Conservation (phyloP, 2,113 vertebrate species). For the Coregonus clupeaformis region DNA sequence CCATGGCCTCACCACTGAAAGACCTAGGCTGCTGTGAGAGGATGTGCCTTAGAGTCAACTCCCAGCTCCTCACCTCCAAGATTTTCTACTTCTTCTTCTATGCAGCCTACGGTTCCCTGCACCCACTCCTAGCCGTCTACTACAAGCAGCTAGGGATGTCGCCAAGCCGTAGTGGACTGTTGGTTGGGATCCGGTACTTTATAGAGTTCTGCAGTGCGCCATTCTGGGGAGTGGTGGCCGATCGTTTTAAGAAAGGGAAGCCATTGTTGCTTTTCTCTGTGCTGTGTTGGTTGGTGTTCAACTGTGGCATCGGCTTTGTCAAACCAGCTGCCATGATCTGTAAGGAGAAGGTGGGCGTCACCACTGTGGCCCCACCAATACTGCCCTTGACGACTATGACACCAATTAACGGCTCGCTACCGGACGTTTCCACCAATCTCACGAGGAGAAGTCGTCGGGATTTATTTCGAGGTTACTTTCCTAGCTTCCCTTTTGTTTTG, state of each 20-base stretch:
- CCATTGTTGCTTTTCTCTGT: conserved; percentile 90
- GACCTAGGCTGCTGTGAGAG: conserved; percentile 86
- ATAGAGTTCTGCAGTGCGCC: conserved; percentile 99
- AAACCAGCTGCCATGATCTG: conserved; percentile 87
- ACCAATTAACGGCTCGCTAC: background rate
- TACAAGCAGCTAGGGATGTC: conserved; percentile 97
- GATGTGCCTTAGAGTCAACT: conserved; percentile 86
- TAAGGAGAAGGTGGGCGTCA: conserved; percentile 61
- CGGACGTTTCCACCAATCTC: conserved; percentile 34
- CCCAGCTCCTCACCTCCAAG: conserved; percentile 91
- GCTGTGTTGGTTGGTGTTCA: conserved; percentile 94
- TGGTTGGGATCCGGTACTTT: conserved; percentile 96
- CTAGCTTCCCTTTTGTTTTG: background rate
- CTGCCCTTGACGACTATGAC: background rate
- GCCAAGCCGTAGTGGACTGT: conserved; percentile 87
- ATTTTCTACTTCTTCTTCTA: conserved; percentile 99
- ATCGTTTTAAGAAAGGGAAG: conserved; percentile 94
- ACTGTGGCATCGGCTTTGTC: conserved; percentile 91
- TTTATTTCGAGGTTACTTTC: background rate
- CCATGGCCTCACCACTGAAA: conserved; percentile 52
- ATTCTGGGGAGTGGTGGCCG: conserved; percentile 96
- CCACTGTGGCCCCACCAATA: background rate
- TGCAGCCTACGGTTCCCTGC: conserved; percentile 93
- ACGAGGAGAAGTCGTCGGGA: conserved; percentile 29
- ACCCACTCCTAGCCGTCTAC: conserved; percentile 90